Evolutionary conservation across 2,888 invertebrate species (phyloP), one percentile per base, ranked within the genome.

Genomic region (Escarpia spicata): DNA sequence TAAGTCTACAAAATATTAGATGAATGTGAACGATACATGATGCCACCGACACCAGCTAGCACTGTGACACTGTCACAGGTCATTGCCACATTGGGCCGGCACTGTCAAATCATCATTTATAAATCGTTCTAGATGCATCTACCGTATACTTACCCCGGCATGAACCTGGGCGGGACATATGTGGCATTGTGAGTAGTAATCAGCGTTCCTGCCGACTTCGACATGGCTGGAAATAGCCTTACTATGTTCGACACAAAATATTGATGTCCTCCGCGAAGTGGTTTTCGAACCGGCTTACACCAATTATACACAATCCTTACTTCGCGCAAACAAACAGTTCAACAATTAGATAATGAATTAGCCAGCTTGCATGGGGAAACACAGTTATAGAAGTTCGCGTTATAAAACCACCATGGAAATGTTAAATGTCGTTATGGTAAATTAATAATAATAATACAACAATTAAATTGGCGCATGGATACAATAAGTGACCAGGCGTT

Each of bases 141-240:
- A 43, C 52, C 10, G 60, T 92, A 37, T 60, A 93, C 95, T 94
- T 96, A 96, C 96, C 96, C 96, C 90, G 96, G 96, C 96, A 96
- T 96, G 94, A 96, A 96, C 44, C 96, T 93, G 15, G 96, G 96
- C 52, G 96, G 95, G 45, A 96, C 95, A 94, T 95, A 96, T 43
- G 96, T 96, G 43, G 96, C 96, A 96, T 96, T 96, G 92, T 96
- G 95, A 90, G 96, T 96, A 75, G 96, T 96, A 75, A 96, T 95
- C 92, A 96, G 93, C 44, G 96, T 96, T 93, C 96, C 96, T n/a
- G 96, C 96, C 92, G 96, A 95, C 93, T 96, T 94, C 43, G 96
- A 96, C 96, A 96, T 96, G 92, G 93, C 95, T 89, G 75, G 44
- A 31, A 43, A 15, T 92, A 44, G 37, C n/a, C 58, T 75, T 92